Conservation (phyloP, 2,888 invertebrate species). For the Coleophora deauratella region DNA sequence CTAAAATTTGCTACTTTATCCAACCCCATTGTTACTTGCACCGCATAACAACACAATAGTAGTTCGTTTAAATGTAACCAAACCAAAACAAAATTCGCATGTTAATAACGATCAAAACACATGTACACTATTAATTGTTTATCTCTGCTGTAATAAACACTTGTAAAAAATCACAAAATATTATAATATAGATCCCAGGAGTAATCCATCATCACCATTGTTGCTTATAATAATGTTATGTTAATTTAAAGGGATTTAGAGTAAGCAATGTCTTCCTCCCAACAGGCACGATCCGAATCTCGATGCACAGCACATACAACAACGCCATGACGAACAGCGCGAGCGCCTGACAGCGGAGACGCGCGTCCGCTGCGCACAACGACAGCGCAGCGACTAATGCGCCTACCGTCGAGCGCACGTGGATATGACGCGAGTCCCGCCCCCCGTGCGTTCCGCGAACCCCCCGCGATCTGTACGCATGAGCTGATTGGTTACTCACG, state of each 20-base stretch:
- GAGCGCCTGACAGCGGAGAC: slow-evolving; percentile 56
- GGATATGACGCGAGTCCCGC: slow-evolving; percentile 46
- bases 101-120: too few relatives aligned
- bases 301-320: slow-evolving; percentile 68
- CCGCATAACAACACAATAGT: too few relatives aligned
- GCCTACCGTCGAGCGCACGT: slow-evolving; percentile 37
- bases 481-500: slow-evolving; percentile 2
- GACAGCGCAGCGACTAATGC: slow-evolving; percentile 32
- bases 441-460: slow-evolving; percentile 32
- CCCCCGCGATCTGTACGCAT: slow-evolving; percentile 57
- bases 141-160: too few relatives aligned
- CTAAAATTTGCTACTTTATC: too few relatives aligned
- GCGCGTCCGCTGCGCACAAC: slow-evolving; percentile 35
- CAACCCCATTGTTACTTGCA: too few relatives aligned
- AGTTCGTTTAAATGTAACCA: too few relatives aligned
- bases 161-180: too few relatives aligned
- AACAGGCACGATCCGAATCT: slow-evolving; percentile 63
- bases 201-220: too few relatives aligned
- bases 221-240: not conserved
- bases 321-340: slow-evolving; percentile 52
- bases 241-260: not conserved
- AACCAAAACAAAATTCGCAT: too few relatives aligned
- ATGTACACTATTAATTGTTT: too few relatives aligned
- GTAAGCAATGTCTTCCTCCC: not conserved
- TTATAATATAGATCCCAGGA: too few relatives aligned